phyloP scores from a whole-genome alignment of 2,797 vertebrate species.

The Pseudocheirus occidentalis region DNA sequence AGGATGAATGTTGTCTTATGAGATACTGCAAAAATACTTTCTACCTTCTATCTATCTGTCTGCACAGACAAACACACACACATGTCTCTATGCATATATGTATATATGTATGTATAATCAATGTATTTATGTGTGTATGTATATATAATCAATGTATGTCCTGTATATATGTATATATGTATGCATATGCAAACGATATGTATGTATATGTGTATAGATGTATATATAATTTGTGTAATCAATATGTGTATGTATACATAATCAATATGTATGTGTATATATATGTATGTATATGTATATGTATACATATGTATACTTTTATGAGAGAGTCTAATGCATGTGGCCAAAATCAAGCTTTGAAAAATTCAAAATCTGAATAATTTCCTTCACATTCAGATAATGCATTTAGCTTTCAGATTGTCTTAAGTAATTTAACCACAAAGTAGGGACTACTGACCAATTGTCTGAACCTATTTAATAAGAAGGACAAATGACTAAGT shows the following conservation, averaged over 20 bases:
- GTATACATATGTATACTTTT: background rate
- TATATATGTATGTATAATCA: background rate
- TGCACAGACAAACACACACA: background rate
- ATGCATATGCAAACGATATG: too few species aligned
- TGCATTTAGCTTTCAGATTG: background rate
- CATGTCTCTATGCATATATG: too few species aligned
- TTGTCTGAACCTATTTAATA: background rate
- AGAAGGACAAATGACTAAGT: background rate
- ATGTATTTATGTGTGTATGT: background rate
- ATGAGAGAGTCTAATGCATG: background rate
- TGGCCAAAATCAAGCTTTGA: background rate
- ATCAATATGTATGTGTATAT: too few species aligned
- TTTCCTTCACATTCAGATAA: background rate
- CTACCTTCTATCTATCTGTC: too few species aligned
- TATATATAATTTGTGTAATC: too few species aligned
- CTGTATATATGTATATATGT: too few species aligned
- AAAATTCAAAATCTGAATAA: background rate
- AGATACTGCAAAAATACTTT: background rate
- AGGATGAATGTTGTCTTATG: background rate
- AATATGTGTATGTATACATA: background rate
- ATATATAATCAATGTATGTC: too few species aligned
- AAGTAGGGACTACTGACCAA: background rate
- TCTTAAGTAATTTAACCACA: background rate
- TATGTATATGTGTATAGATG: too few species aligned
- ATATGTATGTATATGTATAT: too few species aligned